Conservation (phyloP, 2,888 invertebrate species). For the Schizotus pectinicornis region DNA sequence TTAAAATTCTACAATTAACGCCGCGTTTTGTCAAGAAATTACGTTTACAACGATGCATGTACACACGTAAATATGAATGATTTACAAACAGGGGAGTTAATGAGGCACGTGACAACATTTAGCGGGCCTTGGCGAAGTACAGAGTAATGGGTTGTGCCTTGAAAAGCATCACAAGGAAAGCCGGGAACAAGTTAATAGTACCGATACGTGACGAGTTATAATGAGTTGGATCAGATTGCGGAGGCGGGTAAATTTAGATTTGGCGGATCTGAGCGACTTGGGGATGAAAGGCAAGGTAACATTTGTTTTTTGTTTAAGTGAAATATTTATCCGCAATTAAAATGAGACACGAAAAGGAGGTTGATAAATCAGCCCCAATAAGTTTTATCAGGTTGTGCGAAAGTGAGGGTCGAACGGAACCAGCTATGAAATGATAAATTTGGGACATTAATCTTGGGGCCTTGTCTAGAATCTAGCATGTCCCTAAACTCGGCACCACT, state of each 20-base stretch:
- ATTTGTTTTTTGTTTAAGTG: constrained; percentile 26
- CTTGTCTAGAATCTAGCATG: constrained; percentile 43
- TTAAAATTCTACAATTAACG: too few relatives aligned
- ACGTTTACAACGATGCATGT: constrained; percentile 24
- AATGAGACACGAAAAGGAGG: constrained; percentile 27
- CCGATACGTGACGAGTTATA: constrained; percentile 27
- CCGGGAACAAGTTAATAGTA: constrained; percentile 24
- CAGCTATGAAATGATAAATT: constrained; percentile 32
- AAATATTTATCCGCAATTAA: constrained; percentile 33
- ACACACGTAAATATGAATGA: constrained; percentile 31
- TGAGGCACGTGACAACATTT: constrained; percentile 31
- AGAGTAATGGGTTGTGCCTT: constrained; percentile 18
- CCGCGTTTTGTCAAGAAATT: constrained; percentile 23
- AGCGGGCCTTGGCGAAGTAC: constrained; percentile 28
- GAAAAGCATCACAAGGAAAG: constrained; percentile 25
- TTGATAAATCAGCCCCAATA: constrained; percentile 32
- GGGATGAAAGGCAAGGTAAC: not conserved
- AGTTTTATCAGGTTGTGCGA: constrained; percentile 29
- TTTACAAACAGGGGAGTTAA: constrained; percentile 30
- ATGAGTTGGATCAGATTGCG: constrained; percentile 13
- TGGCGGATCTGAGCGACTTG: constrained; percentile 6
- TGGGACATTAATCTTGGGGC: constrained; percentile 41
- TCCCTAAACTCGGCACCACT: constrained; percentile 42
- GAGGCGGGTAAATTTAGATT: constrained; percentile 11
- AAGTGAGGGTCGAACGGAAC: constrained; percentile 10